Base-by-base conservation (phyloP, 2,888 invertebrate genomes). In the Yponomeuta cagnagella region DNA sequence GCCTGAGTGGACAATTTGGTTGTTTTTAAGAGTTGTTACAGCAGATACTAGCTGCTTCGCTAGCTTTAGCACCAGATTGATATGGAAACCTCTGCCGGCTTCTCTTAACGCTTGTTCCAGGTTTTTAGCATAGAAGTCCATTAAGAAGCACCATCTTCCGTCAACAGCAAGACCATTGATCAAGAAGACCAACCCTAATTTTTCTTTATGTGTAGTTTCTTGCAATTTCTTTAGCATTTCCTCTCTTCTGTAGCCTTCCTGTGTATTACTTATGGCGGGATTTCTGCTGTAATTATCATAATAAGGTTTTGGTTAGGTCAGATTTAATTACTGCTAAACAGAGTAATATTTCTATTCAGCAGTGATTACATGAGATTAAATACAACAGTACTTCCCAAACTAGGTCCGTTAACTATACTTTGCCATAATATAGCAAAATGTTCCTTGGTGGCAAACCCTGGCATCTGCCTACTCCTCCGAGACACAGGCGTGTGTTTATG, bases 1-100 rank as follows among this genome's bases (percentile, higher is more conserved):
- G 88, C 89, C 86, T 74, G 84, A 76, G 74, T 89, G 89, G 64
- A 86, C 76, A 30, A 89, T 80, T 31, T 80, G 76, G 48, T 81
- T 77, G 48, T 77, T 77, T 43, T 78, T 82, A 72, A 89, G 75
- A 64, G 79, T 71, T 70, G 76, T 74, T 5, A 89, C 79, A 33
- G 88, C 89, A 37, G 78, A 74, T 0, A 85, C 77, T 43, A 89
- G 73, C 71, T 89, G 89, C 48, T 76, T 78, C 0, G 84, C 77
- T 65, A 88, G 75, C 12, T 71, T 12, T 73, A 86, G 82, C 31
- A 88, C 79, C 8, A 58, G 64, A 72, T 83, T 73, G 31, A 89
- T 81, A 66, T 82, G 78, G 48, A 88, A 83, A 10, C 78, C 71
- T 70, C 74, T 77, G 0, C 71, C 70, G 23, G 73, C 74, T 23